phyloP scores from a whole-genome alignment of 2,113 vertebrate genomes.

The Cyrtonyx montezumae region DNA sequence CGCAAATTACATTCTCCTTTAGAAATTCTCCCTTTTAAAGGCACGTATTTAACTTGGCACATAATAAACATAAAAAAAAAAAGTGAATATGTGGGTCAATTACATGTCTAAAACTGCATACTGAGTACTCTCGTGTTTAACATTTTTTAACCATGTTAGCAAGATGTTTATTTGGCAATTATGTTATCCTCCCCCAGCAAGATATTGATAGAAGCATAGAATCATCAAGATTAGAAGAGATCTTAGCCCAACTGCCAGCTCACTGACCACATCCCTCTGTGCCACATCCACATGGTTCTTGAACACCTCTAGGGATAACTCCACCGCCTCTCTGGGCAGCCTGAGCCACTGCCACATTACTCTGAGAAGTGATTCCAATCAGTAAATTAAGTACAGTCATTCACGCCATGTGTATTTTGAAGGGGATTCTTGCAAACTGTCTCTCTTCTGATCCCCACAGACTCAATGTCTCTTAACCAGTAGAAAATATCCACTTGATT shows the following conservation, averaged over 20 bases:
- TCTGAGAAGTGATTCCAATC: too few relatives aligned
- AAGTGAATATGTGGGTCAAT: not conserved
- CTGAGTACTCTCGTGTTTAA: not conserved
- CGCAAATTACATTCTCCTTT: not conserved
- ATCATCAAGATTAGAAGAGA: too few relatives aligned
- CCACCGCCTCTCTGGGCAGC: too few relatives aligned
- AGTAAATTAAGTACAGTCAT: not conserved
- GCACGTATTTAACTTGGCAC: accelerated
- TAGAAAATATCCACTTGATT: not conserved
- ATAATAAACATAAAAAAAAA: too few relatives aligned
- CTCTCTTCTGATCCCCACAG: not conserved
- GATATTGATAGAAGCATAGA: accelerated
- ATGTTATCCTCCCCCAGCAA: not conserved
- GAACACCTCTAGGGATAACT: too few relatives aligned
- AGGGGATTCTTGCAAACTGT: not conserved
- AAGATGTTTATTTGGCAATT: not conserved
- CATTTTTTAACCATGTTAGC: not conserved
- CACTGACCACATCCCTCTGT: too few relatives aligned
- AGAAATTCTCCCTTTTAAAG: not conserved
- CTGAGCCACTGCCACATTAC: too few relatives aligned
- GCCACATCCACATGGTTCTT: too few relatives aligned
- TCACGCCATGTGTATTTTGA: not conserved
- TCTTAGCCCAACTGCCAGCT: too few relatives aligned
- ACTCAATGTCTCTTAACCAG: not conserved
- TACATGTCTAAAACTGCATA: not conserved